Evolutionary conservation across 2,888 invertebrate genomes (phyloP), one percentile per base, ranked within the genome.

Genomic region (Clivina fossor): DNA sequence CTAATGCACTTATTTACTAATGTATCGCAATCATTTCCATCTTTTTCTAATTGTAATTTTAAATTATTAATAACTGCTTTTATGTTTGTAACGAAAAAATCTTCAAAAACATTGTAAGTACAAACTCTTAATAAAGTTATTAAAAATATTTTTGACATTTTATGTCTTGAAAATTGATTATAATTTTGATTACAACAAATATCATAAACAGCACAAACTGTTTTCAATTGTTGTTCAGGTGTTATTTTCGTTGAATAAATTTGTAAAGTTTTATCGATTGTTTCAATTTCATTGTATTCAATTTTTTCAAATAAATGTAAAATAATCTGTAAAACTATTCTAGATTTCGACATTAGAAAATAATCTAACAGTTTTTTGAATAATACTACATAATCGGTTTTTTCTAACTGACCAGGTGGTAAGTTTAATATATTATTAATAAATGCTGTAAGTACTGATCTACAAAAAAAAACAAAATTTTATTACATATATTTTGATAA

Each of bases 11-110:
- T 65, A 5, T 59, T 43, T 2, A 47, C 46, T 13, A 64, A n/a
- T n/a, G n/a, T 41, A 43, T 60, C 49, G 19, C 58, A 32, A 4
- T 11, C 16, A 30, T 43, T 54, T 43, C 57, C 57, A 33, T 43
- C 43, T 3, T 35, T 43, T 46, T 61, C 13, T 30, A 56, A 24
- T n/a, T n/a, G n/a, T 60, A 15, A 58, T 38, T 61, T 35, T 8
- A 67, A 58, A 20, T 43, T 54, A 7, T 57, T n/a, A 7, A 68
- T 28, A 19, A 69, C 63, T 13, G 53, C 51, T 44, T 57, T 43
- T 18, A 69, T 70, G 53, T 64, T 62, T 2, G 56, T 46, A 1
- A 64, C 49, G 33, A 62, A 71, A 61, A 72, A 73, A 19, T 57
- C 32, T 59, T 70, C 69, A 50, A 72, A 70, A 11, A 60, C 60